These are phyloP conservation scores for Micrasema minimum DNA, from an alignment of 1,140 invertebrate genomes.

Conservation along the genomic window DNA sequence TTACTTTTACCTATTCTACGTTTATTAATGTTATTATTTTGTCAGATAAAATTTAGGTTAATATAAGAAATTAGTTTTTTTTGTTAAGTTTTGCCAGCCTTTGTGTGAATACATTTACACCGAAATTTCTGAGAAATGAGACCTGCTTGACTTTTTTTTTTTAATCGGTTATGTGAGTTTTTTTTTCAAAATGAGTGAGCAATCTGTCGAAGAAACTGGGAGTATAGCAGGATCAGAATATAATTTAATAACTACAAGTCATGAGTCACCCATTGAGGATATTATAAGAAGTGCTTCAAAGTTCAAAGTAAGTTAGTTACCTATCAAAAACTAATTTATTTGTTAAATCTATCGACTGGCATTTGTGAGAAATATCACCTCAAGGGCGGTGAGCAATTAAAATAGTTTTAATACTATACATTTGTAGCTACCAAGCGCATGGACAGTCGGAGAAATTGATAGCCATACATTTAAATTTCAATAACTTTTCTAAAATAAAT, in stretches of 20 bases:
- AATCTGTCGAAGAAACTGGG: conserved; percentile 7
- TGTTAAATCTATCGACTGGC: too few species aligned
- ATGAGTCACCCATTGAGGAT: background rate
- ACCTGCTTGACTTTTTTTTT: background rate
- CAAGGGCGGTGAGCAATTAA: too few species aligned
- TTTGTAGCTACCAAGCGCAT: too few species aligned
- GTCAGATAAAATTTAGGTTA: background rate
- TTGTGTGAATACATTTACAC: background rate
- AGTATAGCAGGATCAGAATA: conserved; percentile 4
- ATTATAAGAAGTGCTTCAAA: conserved; percentile 3
- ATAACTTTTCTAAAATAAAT: too few species aligned
- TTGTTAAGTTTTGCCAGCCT: background rate
- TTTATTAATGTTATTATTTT: background rate
- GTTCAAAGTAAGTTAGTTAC: conserved; percentile 4
- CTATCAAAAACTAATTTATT: background rate
- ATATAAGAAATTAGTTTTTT: background rate
- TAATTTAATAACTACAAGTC: conserved; percentile 9
- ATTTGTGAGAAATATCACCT: too few species aligned
- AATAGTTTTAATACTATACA: too few species aligned
- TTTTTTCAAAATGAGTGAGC: conserved; percentile 27
- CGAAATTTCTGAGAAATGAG: background rate
- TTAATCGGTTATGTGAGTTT: background rate
- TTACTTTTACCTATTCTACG: background rate
- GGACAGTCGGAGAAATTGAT: too few species aligned
- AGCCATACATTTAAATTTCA: too few species aligned